Evolutionary conservation across 2,113 vertebrate genomes (phyloP).

Genomic region (Delphinapterus leucas): DNA sequence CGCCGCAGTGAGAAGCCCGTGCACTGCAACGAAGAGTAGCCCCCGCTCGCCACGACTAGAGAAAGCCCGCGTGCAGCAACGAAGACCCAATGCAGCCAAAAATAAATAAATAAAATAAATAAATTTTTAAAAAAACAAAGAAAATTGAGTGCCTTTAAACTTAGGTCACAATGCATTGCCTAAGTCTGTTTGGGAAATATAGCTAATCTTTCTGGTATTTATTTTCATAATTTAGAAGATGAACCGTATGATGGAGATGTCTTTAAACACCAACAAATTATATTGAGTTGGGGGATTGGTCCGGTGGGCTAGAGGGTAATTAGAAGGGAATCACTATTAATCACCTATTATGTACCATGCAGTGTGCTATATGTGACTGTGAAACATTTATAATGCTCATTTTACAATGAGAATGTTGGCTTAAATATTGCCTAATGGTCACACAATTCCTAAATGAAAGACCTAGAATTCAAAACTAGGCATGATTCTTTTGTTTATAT

Average conservation of each 20-base stretch:
- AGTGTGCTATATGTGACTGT: neutral
- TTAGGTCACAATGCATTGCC: neutral
- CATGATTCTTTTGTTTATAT: neutral
- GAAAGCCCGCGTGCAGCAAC: too few species aligned
- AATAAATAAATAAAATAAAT: too few species aligned
- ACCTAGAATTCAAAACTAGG: neutral
- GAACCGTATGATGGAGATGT: neutral
- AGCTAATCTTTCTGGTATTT: neutral
- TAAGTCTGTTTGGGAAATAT: neutral
- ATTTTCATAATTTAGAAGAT: neutral
- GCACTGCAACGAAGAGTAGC: too few species aligned
- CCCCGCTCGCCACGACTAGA: too few species aligned
- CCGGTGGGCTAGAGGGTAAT: neutral
- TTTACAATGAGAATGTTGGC: neutral
- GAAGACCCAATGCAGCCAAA: too few species aligned
- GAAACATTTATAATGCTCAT: neutral
- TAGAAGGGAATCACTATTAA: neutral
- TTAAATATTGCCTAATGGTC: neutral
- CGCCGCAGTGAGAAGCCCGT: too few species aligned
- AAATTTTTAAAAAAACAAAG: too few species aligned
- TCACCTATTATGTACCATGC: neutral
- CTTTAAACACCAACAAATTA: neutral
- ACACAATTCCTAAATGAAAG: neutral
- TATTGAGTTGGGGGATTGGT: neutral
- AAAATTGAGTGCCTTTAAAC: neutral